Evolutionary conservation across 2,888 invertebrate genomes (phyloP).

Genomic region (Schizotus pectinicornis): DNA sequence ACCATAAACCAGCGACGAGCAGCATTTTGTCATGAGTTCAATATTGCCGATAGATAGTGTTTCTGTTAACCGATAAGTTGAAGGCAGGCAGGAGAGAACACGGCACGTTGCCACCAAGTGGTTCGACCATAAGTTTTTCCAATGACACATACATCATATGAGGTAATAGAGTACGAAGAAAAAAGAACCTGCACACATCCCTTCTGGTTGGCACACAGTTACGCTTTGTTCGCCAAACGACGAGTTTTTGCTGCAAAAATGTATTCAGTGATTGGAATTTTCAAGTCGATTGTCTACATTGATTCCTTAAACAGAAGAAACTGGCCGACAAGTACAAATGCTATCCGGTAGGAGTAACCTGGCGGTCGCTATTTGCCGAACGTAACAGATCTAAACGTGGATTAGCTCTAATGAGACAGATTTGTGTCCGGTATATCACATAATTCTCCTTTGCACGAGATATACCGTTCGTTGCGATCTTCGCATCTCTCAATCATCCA

Average conservation of each 20-base stretch:
- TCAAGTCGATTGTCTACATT: conserved; percentile 36
- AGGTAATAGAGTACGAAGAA: not conserved
- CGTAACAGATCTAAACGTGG: conserved; percentile 12
- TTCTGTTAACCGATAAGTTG: no score
- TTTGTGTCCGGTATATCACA: conserved; percentile 11
- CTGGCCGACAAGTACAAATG: conserved; percentile 21
- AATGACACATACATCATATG: conserved; percentile 3
- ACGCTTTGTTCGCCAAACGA: conserved; percentile 24
- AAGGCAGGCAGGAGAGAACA: no score
- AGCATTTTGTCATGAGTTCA: no score
- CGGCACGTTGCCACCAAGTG: not conserved
- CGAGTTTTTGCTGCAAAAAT: conserved; percentile 36
- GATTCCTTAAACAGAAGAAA: conserved; percentile 34
- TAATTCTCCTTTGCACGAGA: conserved; percentile 8
- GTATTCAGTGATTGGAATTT: conserved; percentile 38
- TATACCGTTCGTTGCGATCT: conserved; percentile 7
- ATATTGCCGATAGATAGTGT: no score
- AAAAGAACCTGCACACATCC: not conserved
- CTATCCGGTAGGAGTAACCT: conserved; percentile 24
- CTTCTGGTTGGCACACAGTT: conserved; percentile 27
- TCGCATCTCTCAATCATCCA: not conserved
- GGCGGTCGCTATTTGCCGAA: conserved; percentile 3
- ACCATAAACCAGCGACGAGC: no score
- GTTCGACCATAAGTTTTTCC: conserved; percentile 2
- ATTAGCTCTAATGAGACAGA: conserved; percentile 23